phyloP scores from a whole-genome alignment of 1,140 invertebrate genomes.

The Anastrepha obliqua region DNA sequence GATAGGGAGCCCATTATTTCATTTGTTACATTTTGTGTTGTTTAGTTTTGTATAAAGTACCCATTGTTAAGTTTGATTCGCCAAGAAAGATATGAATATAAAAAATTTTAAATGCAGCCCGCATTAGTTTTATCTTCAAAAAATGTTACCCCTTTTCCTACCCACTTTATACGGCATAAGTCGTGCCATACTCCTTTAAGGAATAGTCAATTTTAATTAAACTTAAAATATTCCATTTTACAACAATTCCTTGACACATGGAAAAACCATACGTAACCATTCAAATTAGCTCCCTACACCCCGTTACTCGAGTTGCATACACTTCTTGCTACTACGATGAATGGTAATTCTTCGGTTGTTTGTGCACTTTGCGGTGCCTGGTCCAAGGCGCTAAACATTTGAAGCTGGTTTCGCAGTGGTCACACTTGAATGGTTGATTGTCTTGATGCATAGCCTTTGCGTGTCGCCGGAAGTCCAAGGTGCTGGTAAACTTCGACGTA shows the following conservation, averaged over 20 bases:
- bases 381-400: conserved; percentile 20
- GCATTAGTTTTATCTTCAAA: no score
- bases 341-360: neutral
- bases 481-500: conserved; percentile 15
- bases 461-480: conserved; percentile 22
- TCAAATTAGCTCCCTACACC: no score
- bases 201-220: conserved; percentile 7
- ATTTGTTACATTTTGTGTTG: no score
- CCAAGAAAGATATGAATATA: no score
- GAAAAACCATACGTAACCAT: neutral
- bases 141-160: no score
- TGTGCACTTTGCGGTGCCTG: conserved; percentile 19
- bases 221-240: conserved; percentile 36
- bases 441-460: neutral
- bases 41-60: no score
- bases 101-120: no score
- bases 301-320: no score
- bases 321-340: neutral
- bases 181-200: neutral
- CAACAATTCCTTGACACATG: neutral
- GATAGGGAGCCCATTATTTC: no score
- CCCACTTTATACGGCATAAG: no score
- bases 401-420: conserved; percentile 27
- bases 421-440: conserved; percentile 17
- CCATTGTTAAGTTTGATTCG: no score